A percentile compares a stretch with the other conserved stretches of the same genome.
These are phyloP conservation scores for Aspidiotus rigidus DNA, from an alignment of 2,888 invertebrate genomes.

Conservation along the genomic window DNA sequence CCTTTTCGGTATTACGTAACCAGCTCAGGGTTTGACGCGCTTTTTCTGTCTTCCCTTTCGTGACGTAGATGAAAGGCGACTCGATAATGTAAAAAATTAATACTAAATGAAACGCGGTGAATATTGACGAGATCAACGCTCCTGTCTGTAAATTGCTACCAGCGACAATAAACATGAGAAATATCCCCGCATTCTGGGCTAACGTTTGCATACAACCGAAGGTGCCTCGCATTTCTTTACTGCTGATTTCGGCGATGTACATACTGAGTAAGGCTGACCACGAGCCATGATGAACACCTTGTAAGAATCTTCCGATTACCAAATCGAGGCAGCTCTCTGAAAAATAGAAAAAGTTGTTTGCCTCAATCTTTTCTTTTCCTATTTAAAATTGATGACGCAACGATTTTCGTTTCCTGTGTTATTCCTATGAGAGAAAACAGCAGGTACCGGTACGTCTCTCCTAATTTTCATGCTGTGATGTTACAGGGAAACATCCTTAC, in stretches of 20 bases:
- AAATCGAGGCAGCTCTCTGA: background rate
- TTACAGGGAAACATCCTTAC: too few species aligned
- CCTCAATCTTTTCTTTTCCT: too few species aligned
- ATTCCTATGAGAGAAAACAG: too few species aligned
- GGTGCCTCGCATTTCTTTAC: slow-evolving; percentile 10
- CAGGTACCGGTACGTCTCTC: too few species aligned
- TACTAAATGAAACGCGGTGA: background rate
- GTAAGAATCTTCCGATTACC: background rate
- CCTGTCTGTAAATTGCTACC: too few species aligned
- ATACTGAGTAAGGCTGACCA: background rate
- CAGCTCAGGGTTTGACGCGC: slow-evolving; percentile 6
- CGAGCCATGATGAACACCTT: slow-evolving; percentile 13
- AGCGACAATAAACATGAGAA: too few species aligned
- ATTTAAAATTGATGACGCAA: too few species aligned
- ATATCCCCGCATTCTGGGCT: too few species aligned
- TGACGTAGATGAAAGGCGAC: slow-evolving; percentile 14
- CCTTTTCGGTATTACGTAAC: slow-evolving; percentile 9
- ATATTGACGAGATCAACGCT: too few species aligned
- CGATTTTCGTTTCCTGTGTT: too few species aligned
- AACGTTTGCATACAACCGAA: background rate
- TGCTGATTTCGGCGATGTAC: slow-evolving; percentile 20
- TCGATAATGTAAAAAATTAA: slow-evolving; percentile 16
- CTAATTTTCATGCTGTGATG: too few species aligned
- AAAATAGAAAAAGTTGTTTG: too few species aligned
- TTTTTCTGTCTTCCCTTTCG: background rate